phyloP scores from a whole-genome alignment of 2,888 invertebrate species.

The Drosophila cognata region DNA sequence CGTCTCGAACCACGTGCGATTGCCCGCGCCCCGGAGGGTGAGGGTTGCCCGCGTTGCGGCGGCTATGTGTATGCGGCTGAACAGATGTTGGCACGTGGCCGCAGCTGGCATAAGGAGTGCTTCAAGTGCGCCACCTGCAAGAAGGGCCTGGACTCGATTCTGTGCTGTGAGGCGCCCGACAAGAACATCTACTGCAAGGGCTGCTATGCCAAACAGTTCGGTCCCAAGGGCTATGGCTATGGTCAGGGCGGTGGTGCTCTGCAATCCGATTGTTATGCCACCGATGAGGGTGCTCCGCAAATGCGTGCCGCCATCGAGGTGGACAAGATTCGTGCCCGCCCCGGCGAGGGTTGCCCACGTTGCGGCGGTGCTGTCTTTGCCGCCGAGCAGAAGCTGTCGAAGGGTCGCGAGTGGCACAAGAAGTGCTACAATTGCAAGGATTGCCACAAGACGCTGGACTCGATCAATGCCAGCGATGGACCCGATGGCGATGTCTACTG shows the following conservation, averaged over 20 bases:
- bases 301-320: slow-evolving; percentile 91
- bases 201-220: slow-evolving; percentile 98
- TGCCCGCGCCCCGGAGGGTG: slow-evolving; percentile 93
- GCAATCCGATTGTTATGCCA: slow-evolving; percentile 94
- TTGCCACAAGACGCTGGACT: slow-evolving; percentile 97
- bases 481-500: slow-evolving; percentile 97
- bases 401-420: slow-evolving; percentile 96
- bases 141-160: slow-evolving; percentile 95
- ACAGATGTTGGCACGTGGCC: slow-evolving; percentile 90
- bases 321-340: slow-evolving; percentile 91
- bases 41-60: slow-evolving; percentile 96
- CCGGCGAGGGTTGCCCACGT: slow-evolving; percentile 95
- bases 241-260: slow-evolving; percentile 98
- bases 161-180: slow-evolving; percentile 97
- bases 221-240: slow-evolving; percentile 98
- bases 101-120: slow-evolving; percentile 94
- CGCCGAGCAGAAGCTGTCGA: slow-evolving; percentile 96
- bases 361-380: slow-evolving; percentile 96
- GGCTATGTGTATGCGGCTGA: slow-evolving; percentile 98
- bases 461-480: slow-evolving; percentile 97
- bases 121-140: slow-evolving; percentile 95
- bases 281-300: slow-evolving; percentile 86
- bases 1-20: slow-evolving; percentile 89
- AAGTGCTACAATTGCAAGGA: slow-evolving; percentile 97
- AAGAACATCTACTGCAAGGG: slow-evolving; percentile 99